Evolutionary conservation across 2,888 invertebrate genomes (phyloP).

Genomic region (Ichneumoninae sp.): DNA sequence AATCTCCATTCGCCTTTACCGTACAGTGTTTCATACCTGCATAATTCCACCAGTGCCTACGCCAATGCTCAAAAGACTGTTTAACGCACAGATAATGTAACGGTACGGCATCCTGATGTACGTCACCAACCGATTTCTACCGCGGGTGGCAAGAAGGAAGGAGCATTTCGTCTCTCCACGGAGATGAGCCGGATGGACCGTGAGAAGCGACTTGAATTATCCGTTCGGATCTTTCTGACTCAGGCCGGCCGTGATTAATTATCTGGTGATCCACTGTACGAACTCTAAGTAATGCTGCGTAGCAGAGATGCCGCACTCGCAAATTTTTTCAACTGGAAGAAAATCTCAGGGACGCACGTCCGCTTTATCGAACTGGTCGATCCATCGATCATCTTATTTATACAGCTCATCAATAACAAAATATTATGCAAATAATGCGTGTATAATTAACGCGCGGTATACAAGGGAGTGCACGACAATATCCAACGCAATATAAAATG

Average conservation of each 20-base stretch:
- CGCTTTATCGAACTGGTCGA: neutral
- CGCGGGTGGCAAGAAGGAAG: neutral
- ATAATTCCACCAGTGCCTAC: neutral
- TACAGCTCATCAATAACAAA: neutral
- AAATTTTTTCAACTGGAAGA: slow-evolving; percentile 1
- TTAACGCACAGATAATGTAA: neutral
- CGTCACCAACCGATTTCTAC: neutral
- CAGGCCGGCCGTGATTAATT: neutral
- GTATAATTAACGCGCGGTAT: neutral
- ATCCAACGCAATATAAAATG: neutral
- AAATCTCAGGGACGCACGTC: slow-evolving; percentile 9
- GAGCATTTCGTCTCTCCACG: neutral
- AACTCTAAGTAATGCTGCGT: neutral
- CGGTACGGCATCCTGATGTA: neutral
- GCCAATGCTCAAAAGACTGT: neutral
- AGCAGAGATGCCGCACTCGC: neutral
- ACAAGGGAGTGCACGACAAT: neutral
- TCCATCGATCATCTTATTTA: slow-evolving; percentile 13
- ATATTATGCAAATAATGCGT: neutral
- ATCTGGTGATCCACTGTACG: neutral
- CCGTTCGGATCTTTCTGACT: neutral
- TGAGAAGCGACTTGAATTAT: neutral
- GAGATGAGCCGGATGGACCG: neutral
- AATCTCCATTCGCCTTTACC: neutral
- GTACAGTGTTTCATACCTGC: neutral